Conservation (phyloP, 2,113 vertebrate species). For the Meleagris gallopavo region DNA sequence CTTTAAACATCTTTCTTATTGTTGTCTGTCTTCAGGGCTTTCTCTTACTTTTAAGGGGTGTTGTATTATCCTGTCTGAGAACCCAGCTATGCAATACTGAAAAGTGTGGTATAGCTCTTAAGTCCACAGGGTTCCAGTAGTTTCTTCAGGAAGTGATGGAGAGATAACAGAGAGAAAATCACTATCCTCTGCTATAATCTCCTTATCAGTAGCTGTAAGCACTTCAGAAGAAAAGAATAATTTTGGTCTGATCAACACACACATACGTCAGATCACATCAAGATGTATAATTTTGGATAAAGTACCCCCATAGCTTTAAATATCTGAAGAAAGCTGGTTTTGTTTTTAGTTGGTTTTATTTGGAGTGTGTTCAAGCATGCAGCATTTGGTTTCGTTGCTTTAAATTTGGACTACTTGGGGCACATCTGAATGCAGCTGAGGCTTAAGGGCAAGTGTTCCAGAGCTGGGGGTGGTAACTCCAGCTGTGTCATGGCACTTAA, state of each 20-base stretch:
- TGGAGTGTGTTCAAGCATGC: not conserved
- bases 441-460: not conserved
- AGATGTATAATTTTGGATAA: not conserved
- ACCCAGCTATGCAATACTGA: not conserved
- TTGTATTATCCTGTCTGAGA: not conserved
- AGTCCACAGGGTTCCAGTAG: not conserved
- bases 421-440: not conserved
- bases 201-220: not conserved
- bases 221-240: not conserved
- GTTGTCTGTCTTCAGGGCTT: not conserved
- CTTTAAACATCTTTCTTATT: not conserved
- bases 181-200: not conserved
- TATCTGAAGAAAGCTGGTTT: not conserved
- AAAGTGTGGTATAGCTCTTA: not conserved
- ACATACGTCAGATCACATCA: accelerated
- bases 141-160: not conserved
- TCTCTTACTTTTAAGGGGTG: not conserved
- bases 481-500: not conserved
- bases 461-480: not conserved
- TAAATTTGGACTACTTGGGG: not conserved
- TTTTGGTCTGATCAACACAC: not conserved
- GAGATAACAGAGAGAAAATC: not conserved
- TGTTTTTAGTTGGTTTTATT: not conserved
- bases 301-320: not conserved
- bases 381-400: not conserved